phyloP scores from a whole-genome alignment of 1,140 invertebrate species.

The Mycetomoellerius zeteki region DNA sequence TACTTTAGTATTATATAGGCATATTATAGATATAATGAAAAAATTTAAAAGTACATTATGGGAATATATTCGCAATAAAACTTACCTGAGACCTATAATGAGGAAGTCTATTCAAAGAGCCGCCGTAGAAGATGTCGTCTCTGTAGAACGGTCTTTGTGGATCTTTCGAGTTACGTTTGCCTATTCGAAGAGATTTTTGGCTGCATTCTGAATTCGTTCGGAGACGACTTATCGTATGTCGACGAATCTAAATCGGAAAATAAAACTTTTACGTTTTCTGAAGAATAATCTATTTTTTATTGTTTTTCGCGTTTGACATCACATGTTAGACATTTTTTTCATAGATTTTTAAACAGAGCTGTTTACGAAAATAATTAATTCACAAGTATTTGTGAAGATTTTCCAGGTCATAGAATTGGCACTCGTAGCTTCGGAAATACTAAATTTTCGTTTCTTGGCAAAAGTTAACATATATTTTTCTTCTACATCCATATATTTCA shows the following conservation, averaged over 20 bases:
- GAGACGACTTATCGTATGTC: constrained; percentile 88
- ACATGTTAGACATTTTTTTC: neutral
- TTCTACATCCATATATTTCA: neutral
- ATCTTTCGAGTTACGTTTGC: constrained; percentile 82
- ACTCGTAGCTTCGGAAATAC: constrained; percentile 4
- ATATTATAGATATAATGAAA: neutral
- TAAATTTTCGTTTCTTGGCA: constrained; percentile 42
- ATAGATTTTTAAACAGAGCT: neutral
- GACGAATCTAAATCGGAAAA: constrained; percentile 83
- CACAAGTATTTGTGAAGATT: neutral
- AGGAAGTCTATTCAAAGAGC: constrained; percentile 92
- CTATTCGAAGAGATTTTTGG: constrained; percentile 81
- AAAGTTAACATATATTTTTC: constrained; percentile 18
- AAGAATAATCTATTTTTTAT: neutral
- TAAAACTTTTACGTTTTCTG: neutral
- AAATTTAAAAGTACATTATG: neutral
- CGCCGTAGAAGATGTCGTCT: constrained; percentile 96
- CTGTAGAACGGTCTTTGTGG: constrained; percentile 92
- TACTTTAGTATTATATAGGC: neutral
- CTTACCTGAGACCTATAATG: constrained; percentile 92
- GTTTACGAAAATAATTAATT: constrained; percentile 16
- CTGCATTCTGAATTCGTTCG: constrained; percentile 85
- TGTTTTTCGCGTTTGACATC: neutral
- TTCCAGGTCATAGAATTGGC: constrained; percentile 33
- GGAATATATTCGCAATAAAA: neutral